phyloP scores from a whole-genome alignment of 2,113 vertebrate species.

The Menidia beryllina region DNA sequence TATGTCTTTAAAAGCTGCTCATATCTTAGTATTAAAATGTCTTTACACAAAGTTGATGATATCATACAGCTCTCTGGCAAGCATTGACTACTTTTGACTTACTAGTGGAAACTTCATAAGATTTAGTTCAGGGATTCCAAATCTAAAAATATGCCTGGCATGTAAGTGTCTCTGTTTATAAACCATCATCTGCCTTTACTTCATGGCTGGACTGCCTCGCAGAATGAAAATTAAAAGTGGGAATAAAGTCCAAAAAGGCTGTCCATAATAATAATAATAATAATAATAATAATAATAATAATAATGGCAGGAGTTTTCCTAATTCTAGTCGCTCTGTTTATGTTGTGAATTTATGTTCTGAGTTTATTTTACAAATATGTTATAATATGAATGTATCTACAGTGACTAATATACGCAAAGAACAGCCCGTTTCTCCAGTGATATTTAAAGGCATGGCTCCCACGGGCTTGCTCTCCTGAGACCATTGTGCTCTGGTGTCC shows the following conservation, averaged over 20 bases:
- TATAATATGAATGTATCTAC: constrained; percentile 68
- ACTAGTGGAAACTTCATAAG: neutral
- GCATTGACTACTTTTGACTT: neutral
- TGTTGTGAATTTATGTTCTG: too few species aligned
- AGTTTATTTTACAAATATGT: too few species aligned
- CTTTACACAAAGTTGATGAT: constrained; percentile 7
- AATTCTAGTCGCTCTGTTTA: constrained; percentile 57
- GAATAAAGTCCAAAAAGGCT: constrained; percentile 7
- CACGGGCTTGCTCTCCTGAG: constrained; percentile 65
- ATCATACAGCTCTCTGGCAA: constrained; percentile 9
- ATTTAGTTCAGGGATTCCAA: constrained; percentile 14
- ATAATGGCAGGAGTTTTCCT: constrained; percentile 55
- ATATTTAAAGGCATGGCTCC: constrained; percentile 66
- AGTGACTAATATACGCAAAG: constrained; percentile 69
- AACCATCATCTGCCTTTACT: constrained; percentile 1
- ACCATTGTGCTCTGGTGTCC: constrained; percentile 60
- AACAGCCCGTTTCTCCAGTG: constrained; percentile 62
- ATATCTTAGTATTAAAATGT: constrained; percentile 10
- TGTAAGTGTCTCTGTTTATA: neutral
- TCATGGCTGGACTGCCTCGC: constrained; percentile 14
- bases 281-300: too few species aligned
- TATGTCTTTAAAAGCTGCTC: constrained; percentile 32
- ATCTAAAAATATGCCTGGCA: constrained; percentile 12
- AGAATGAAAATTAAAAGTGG: constrained; percentile 21
- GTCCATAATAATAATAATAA: too few species aligned